Evolutionary conservation across 1,140 invertebrate species (phyloP), one percentile per base, ranked within the genome.

Genomic region (Tachypleus tridentatus): DNA sequence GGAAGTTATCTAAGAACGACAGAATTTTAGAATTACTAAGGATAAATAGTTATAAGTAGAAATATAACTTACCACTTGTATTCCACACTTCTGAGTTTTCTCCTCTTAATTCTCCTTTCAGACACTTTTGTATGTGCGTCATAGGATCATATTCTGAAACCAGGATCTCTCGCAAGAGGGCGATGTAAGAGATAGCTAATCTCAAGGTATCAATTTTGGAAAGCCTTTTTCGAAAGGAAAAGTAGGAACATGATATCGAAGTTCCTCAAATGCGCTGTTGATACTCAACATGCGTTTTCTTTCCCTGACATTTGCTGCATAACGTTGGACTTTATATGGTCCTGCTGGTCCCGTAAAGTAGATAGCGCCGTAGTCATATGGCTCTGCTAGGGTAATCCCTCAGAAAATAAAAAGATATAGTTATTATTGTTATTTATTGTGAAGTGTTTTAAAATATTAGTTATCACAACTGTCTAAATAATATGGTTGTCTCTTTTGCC

Each of bases 151-250:
- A 72, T 64, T 93, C 89, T 0, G 91, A 89, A n/a, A 86, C 85
- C 29, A 98, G 79, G 3, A 97, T 84, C 77, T 97, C 93, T 65
- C 88, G 78, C 0, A 99, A 82, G 49, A 99, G 79, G 3, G 93
- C 91, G 69, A 97, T 97, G 76, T 97, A 97, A 52, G 89, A 88
- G 64, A 97, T 97, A 4, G 94, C 94, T 67, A 95, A 77, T 73
- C 92, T 88, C 3, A 97, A 79, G 0, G 93, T 97, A 77, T 97
- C 94, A 51, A 94, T 80, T 82, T 97, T 97, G 29, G 90, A 93
- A 3, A 97, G 80, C 8, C 92, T 80, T 77, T 97, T 76, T 97
- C 93, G 76, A 97, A 97, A 0, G 93, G 93, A 66, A 96, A 77
- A 2, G 92, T 96, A 0, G 94, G 94, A 70, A 97, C 94, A 73